Percentiles rank a stretch among this genome's conserved stretches.
These are phyloP conservation scores for Chaetodon auriga DNA, from an alignment of 2,113 vertebrate species.

Conservation along the genomic window DNA sequence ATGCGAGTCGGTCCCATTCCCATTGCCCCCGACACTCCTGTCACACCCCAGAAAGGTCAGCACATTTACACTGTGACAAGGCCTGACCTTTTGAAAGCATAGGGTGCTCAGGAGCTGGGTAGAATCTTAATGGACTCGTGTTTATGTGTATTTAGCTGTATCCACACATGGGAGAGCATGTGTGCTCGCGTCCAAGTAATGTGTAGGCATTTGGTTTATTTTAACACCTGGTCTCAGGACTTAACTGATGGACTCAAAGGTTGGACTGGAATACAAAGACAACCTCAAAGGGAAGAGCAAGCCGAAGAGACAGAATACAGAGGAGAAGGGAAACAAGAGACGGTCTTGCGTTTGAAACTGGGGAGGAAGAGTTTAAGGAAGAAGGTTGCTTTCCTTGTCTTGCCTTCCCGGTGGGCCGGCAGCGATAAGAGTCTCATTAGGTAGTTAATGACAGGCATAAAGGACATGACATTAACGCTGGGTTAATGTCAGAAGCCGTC, in stretches of 20 bases:
- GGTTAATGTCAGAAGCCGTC: conserved; percentile 74
- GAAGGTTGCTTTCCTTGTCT: conserved; percentile 1
- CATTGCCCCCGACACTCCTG: conserved; percentile 62
- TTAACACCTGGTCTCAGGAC: conserved; percentile 21
- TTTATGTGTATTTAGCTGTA: conserved; percentile 48
- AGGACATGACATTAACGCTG: conserved; percentile 75
- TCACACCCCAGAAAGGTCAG: conserved; percentile 80
- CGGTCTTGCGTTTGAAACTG: not conserved
- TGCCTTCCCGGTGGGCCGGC: conserved; percentile 33
- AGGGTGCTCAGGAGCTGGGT: conserved; percentile 42
- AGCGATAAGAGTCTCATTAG: conserved; percentile 75
- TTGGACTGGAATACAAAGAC: conserved; percentile 37
- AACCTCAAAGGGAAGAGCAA: not conserved
- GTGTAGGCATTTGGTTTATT: conserved; percentile 19
- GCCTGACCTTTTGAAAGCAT: conserved; percentile 78
- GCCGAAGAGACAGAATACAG: not conserved
- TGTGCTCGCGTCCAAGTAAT: conserved; percentile 1
- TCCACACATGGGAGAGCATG: not conserved
- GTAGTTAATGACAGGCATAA: conserved; percentile 67
- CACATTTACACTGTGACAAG: conserved; percentile 80
- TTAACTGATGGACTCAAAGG: conserved; percentile 44
- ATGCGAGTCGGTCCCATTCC: conserved; percentile 38
- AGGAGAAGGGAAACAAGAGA: conserved; percentile 2
- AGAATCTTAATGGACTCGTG: conserved; percentile 75
- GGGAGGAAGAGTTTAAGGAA: not conserved